Evolutionary conservation across 2,888 invertebrate genomes (phyloP).

Genomic region (Drosophila ustulata): DNA sequence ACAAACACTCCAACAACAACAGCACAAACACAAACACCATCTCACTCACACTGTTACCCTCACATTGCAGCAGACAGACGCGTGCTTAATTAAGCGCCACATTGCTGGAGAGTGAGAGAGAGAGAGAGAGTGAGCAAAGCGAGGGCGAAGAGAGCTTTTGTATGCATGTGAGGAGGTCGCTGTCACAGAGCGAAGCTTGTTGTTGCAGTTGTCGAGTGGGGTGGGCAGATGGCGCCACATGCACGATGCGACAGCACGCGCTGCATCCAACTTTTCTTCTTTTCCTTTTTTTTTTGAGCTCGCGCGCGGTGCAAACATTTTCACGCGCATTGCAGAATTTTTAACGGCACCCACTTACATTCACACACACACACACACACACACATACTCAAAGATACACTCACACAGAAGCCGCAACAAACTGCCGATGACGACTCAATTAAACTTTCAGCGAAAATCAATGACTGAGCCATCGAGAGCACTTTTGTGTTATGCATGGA

Average conservation of each 20-base stretch:
- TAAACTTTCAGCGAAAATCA: constrained; percentile 55
- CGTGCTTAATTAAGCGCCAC: constrained; percentile 73
- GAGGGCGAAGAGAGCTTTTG: constrained; percentile 34
- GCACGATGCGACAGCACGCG: constrained; percentile 36
- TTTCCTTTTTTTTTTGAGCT: constrained; percentile 5
- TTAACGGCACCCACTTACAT: constrained; percentile 31
- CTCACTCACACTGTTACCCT: constrained; percentile 25
- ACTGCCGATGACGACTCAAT: constrained; percentile 54
- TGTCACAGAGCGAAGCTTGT: constrained; percentile 27
- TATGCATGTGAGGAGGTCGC: constrained; percentile 13
- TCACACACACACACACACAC: constrained; percentile 16
- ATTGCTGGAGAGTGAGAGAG: constrained; percentile 36
- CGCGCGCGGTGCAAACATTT: constrained; percentile 40
- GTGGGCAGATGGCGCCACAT: constrained; percentile 48
- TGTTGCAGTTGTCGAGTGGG: constrained; percentile 20
- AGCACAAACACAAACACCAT: constrained; percentile 13
- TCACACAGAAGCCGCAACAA: constrained; percentile 18
- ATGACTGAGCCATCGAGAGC: constrained; percentile 53
- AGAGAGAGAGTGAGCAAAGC: constrained; percentile 12
- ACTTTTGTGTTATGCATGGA: constrained; percentile 46
- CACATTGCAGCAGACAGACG: constrained; percentile 52
- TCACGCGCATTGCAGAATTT: constrained; percentile 47
- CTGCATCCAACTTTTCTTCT: constrained; percentile 41
- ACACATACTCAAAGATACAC: constrained; percentile 1
- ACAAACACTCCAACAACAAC: constrained; percentile 39